These are phyloP conservation scores for Palythoa grandiflora DNA, from an alignment of 92 coral and sea anemone species.

Conservation along the genomic window DNA sequence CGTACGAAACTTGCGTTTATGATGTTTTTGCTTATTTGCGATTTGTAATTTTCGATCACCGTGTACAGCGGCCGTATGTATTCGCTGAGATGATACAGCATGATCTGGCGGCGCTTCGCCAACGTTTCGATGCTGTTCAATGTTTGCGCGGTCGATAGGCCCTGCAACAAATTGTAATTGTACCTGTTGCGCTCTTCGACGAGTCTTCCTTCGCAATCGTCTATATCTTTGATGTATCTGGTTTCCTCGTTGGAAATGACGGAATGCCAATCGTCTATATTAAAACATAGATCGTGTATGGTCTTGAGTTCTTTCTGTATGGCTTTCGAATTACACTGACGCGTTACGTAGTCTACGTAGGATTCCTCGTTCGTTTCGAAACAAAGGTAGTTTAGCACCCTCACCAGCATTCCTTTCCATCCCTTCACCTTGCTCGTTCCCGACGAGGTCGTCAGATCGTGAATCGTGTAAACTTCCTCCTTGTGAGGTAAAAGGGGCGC, in stretches of 20 bases:
- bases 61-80: not conserved
- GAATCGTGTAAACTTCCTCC: not conserved
- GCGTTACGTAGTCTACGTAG: not conserved
- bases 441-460: not conserved
- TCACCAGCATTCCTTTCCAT: not conserved
- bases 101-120: not conserved
- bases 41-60: not conserved
- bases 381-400: not conserved
- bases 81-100: not conserved
- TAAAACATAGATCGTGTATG: not conserved
- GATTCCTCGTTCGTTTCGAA: not conserved
- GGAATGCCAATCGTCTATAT: not conserved
- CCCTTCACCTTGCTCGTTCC: not conserved
- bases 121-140: not conserved
- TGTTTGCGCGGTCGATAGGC: not conserved
- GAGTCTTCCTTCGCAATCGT: not conserved
- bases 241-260: not conserved
- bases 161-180: not conserved
- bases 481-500: not conserved
- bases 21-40: not conserved
- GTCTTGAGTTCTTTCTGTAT: not conserved
- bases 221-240: too few relatives aligned
- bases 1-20: not conserved
- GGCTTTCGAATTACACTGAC: not conserved
- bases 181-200: not conserved